phyloP scores from a whole-genome alignment of 2,797 vertebrate genomes.

The Melanotaenia boesemani region DNA sequence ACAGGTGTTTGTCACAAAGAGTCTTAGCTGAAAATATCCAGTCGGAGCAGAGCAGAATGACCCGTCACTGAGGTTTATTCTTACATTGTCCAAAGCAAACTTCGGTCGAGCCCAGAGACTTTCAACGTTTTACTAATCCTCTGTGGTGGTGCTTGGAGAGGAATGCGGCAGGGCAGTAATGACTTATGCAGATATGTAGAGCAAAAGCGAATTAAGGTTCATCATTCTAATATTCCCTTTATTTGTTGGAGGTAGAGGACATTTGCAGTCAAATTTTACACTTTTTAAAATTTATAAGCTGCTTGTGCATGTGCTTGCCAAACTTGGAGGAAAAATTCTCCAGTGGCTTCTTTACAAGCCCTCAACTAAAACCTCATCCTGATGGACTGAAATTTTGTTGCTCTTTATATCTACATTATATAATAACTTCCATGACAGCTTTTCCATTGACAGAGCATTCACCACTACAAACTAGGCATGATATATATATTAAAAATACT shows the following conservation, averaged over 20 bases:
- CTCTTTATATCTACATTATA: constrained; percentile 46
- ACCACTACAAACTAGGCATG: constrained; percentile 21
- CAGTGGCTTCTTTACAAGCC: constrained; percentile 53
- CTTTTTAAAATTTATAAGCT: constrained; percentile 52
- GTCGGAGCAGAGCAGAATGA: constrained; percentile 10
- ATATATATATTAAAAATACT: constrained; percentile 42
- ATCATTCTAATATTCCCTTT: constrained; percentile 54
- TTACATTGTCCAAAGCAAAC: constrained; percentile 11
- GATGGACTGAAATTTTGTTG: constrained; percentile 28
- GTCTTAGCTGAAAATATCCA: constrained; percentile 34
- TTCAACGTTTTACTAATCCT: constrained; percentile 55
- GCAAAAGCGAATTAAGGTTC: constrained; percentile 57
- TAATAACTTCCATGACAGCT: constrained; percentile 39
- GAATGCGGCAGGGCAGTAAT: constrained; percentile 53
- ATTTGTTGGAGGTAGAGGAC: constrained; percentile 43
- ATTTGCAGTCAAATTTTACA: constrained; percentile 56
- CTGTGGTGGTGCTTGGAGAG: constrained; percentile 36
- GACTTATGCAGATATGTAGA: constrained; percentile 71
- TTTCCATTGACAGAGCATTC: constrained; percentile 41
- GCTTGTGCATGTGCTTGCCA: constrained; percentile 45
- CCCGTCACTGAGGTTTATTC: constrained; percentile 55
- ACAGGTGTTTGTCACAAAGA: constrained; percentile 27
- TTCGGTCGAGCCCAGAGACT: constrained; percentile 43
- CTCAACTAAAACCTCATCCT: constrained; percentile 30
- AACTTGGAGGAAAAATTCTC: constrained; percentile 47